Evolutionary conservation across 2,797 vertebrate genomes (phyloP).

Genomic region (Atherinosoma microstoma): DNA sequence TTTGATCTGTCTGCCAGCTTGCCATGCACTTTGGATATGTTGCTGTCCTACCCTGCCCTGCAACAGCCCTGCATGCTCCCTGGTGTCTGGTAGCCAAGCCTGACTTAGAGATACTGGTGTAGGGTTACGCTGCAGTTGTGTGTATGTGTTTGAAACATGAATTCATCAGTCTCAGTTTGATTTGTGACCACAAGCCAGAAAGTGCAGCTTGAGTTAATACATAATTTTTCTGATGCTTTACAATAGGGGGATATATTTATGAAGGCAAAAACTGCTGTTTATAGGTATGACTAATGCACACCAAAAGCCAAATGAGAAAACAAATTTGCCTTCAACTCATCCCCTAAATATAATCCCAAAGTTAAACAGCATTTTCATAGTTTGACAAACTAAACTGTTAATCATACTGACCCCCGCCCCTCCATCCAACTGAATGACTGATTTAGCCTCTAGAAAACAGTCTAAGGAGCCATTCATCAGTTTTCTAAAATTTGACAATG

Average conservation of each 20-base stretch:
- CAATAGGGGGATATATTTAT: not conserved
- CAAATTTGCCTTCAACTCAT: conserved; percentile 1
- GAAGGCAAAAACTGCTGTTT: conserved; percentile 5
- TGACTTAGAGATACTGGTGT: conserved; percentile 61
- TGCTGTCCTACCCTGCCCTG: conserved; percentile 66
- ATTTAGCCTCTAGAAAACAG: conserved; percentile 33
- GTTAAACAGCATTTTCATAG: conserved; percentile 11
- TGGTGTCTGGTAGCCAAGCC: conserved; percentile 55
- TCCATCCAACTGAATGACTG: conserved; percentile 29
- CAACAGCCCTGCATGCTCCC: conserved; percentile 56
- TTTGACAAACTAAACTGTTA: conserved; percentile 36
- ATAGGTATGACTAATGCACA: not conserved
- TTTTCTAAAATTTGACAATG: conserved; percentile 25
- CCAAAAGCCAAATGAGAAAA: not conserved
- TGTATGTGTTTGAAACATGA: conserved; percentile 25
- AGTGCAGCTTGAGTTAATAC: conserved; percentile 19
- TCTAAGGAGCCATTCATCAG: conserved; percentile 27
- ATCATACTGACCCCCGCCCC: conserved; percentile 23
- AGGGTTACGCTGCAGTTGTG: conserved; percentile 59
- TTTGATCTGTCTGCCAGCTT: conserved; percentile 73
- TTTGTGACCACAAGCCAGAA: conserved; percentile 39
- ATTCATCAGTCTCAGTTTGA: conserved; percentile 20
- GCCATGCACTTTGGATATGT: conserved; percentile 56
- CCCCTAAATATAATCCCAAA: not conserved
- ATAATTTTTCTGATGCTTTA: conserved; percentile 22